Base-by-base conservation (phyloP, 2,113 vertebrate species). In the Brachypteracias leptosomus region DNA sequence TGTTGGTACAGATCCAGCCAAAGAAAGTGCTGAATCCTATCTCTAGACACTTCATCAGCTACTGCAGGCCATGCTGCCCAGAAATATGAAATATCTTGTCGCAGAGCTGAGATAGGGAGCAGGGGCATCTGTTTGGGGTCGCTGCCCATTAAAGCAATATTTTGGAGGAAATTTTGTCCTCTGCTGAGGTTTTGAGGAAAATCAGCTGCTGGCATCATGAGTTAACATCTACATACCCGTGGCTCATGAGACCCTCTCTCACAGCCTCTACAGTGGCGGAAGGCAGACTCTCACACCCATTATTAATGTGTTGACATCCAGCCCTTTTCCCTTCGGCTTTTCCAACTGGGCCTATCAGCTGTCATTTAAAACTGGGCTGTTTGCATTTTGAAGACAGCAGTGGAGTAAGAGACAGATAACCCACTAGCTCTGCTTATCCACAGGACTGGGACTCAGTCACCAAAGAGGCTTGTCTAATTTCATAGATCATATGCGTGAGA, bases 251-350 rank as follows among this genome's bases (percentile, higher is more conserved):
- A 62, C 26, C 22, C 31, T 29, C 5, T 51, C 13, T 51, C 3
- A 0, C 16, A 58, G 31, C 20, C 58, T n/a, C 3, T 3, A 3
- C 7, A 25, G 11, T 9, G 13, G 9, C 15, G 8, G 4, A 58
- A 35, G 31, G n/a, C n/a, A 78, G 44, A n/a, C 20, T 88, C 55
- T n/a, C 44, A 63, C 38, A 31, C 5, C 3, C 17, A 15, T 54
- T 47, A 29, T 54, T 75, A 61, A 6, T 55, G 49, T 33, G 25
- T 44, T 78, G 36, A 83, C 36, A 46, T 10, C 7, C 2, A 1
- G 7, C 5, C 5, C 28, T 73, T 78, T 74, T 68, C 18, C 25
- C 40, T 63, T 84, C 40, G 38, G 7, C 14, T 83, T 76, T 89
- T 75, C 36, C 51, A 71, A 24, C 18, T 54, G 67, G 29, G 40